Base-by-base conservation (phyloP, 2,888 invertebrate genomes). In the Notodonta ziczac region DNA sequence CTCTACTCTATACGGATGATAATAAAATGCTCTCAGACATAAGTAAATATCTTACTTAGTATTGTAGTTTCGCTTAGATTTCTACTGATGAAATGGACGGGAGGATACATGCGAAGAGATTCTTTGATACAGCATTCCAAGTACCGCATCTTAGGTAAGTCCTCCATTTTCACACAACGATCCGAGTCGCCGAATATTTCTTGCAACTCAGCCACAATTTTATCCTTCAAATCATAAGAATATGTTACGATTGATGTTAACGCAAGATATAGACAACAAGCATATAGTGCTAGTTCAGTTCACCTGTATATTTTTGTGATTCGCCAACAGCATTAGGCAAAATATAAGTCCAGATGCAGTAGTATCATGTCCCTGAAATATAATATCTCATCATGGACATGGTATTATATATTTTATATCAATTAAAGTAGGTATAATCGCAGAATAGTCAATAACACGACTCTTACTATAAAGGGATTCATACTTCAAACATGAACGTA, bases 71-170 rank as follows among this genome's bases (percentile, higher is more conserved):
- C 94, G 0, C 85, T 86, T 32, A 95, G 74, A 55, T 80, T 79
- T 64, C 96, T 92, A 0, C 94, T 94, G 72, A 96, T 94, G 69
- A 95, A 93, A 1, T 95, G 96, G 6, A 96, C 95, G 66, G 95
- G 95, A 4, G 96, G 96, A 67, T 94, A 95, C 13, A 96, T 81
- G 60, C 96, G 85, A 44, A 96, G 75, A 0, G 95, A 91, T 80
- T 96, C 96, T 78, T 96, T 96, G 56, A 96, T 95, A 69, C 96
- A 96, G 69, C 95, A 94, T 66, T 96, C 96, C 61, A 96, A 85
- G 74, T 96, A 96, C 61, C 92, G 91, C 94, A 96, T 94, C 53
- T 94, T 88, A 58, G 93, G 84, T 8, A 96, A 80, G 65, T 95
- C 94, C 10, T 94, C 93, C 81, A 94, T 94, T 0, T 95, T 95